Base-by-base conservation (phyloP, 2,888 invertebrate species). In the Eristalis arbustorum region DNA sequence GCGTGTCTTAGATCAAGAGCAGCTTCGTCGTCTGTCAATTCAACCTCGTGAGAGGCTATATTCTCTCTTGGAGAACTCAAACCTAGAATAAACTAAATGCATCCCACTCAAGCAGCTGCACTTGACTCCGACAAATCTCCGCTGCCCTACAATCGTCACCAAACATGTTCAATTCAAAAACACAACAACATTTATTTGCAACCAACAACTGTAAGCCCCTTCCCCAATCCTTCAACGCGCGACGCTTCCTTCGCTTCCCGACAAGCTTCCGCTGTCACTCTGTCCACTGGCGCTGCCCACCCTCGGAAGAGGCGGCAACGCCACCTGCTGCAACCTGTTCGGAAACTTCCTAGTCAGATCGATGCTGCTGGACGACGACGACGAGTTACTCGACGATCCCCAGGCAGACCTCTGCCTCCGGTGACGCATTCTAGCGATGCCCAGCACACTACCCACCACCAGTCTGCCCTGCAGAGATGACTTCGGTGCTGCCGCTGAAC, bases 361-460 rank as follows among this genome's bases (percentile, higher is more conserved):
- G 5, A 81, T n/a, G 34, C 84, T 85, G 40, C 61, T 81, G 11
- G 84, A 85, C 2, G 81, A 81, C 11, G 84, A 76, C 2, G 81
- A 76, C 1, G 71, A 31, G 8, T 18, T 73, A n/a, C 72, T 73
- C 0, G 84, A 73, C 0, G 84, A 82, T 6, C 73, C 81, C 84
- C 84, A 85, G 11, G 84, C 85, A 22, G 75, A 64, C 18, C 31
- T 69, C 14, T 83, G 83, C 18, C 75, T 75, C 69, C 77, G 56
- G 25, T 66, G 77, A 5, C 82, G 68, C 72, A 71, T 77, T 22
- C 91, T 88, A 4, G 91, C 91, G 23, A 91, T 72, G 0, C 90
- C 90, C 25, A 92, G 61, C 0, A 91, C 91, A 0, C 91, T 90
- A 23, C 92, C 92, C 0, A 90, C 90, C 2, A 92, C 89, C 0